phyloP scores from a whole-genome alignment of 2,797 vertebrate genomes.

The Enteromius radiatus region DNA sequence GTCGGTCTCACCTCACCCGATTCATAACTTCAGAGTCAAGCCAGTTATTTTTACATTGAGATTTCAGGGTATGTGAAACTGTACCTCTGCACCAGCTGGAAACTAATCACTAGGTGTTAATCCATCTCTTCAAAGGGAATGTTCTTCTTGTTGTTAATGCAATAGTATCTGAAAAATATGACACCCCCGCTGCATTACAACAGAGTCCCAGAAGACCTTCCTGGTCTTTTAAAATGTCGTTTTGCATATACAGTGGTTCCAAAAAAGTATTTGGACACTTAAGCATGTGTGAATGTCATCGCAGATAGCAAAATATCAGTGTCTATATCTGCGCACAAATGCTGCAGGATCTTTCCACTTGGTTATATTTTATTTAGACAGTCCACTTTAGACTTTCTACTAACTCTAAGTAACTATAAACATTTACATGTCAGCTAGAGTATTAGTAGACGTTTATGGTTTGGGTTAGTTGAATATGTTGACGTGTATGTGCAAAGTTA shows the following conservation, averaged over 20 bases:
- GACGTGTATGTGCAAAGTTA: not conserved
- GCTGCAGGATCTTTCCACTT: not conserved
- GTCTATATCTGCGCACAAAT: not conserved
- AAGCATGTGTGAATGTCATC: constrained; percentile 19
- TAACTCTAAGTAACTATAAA: not conserved
- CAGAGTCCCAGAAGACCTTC: not conserved
- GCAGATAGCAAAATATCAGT: not conserved
- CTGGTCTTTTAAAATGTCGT: constrained; percentile 8
- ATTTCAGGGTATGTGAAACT: constrained; percentile 79
- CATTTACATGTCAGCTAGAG: not conserved
- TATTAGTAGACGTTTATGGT: not conserved
- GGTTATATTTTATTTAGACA: not conserved
- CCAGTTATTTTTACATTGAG: constrained; percentile 78
- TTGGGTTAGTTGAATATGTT: not conserved
- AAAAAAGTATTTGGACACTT: constrained; percentile 20
- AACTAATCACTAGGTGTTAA: constrained; percentile 81
- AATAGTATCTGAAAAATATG: constrained; percentile 58
- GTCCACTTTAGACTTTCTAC: not conserved
- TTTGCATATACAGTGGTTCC: constrained; percentile 13
- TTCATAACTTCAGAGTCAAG: constrained; percentile 79
- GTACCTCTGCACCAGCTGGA: constrained; percentile 77
- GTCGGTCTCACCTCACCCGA: constrained; percentile 41
- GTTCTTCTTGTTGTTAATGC: constrained; percentile 71
- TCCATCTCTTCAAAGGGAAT: constrained; percentile 77
- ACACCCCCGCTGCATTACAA: not conserved